Percentiles rank a stretch among this genome's conserved stretches.
Conservation (phyloP, 2,888 invertebrate species). For the Acleris holmiana region DNA sequence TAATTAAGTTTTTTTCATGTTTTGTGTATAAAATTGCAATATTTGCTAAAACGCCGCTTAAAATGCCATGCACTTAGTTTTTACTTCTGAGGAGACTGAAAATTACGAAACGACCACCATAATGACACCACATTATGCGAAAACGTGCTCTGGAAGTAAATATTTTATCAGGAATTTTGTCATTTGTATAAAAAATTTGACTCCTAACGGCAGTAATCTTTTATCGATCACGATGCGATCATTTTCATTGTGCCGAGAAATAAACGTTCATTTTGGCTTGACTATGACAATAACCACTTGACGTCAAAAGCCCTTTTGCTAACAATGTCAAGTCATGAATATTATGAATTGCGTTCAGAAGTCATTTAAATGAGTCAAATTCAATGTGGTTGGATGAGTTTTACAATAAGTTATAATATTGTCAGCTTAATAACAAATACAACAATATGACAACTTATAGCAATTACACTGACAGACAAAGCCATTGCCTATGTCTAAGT, state of each 20-base stretch:
- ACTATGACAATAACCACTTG: conserved; percentile 4
- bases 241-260: not conserved
- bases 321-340: conserved; percentile 2
- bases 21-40: no score
- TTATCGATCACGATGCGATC: conserved; percentile 10
- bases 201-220: conserved; percentile 15
- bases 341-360: no score
- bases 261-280: not conserved
- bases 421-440: no score
- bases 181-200: conserved; percentile 30
- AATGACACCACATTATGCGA: conserved; percentile 33
- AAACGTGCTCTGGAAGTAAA: conserved; percentile 33
- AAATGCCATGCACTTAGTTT: conserved; percentile 19
- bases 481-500: no score
- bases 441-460: no score
- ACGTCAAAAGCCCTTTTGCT: conserved; percentile 7
- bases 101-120: conserved; percentile 35
- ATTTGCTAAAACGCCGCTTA: not conserved
- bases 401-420: no score
- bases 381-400: no score
- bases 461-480: no score
- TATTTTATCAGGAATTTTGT: conserved; percentile 27
- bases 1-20: no score
- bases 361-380: no score
- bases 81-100: conserved; percentile 30